Base-by-base conservation (phyloP, 2,888 invertebrate genomes). In the Apodemia mormo region DNA sequence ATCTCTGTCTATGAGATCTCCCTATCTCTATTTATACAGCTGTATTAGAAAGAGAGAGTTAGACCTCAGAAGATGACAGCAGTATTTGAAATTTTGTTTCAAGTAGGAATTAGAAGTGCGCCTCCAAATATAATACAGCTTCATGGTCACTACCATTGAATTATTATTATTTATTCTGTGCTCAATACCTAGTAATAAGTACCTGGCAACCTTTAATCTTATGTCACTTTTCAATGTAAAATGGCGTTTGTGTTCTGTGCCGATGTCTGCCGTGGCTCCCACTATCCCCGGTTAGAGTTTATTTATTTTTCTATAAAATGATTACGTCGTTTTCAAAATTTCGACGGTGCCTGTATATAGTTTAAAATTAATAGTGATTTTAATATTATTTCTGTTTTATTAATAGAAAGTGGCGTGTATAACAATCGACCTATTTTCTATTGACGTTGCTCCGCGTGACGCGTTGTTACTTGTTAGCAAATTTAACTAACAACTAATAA, bases 231-330 rank as follows among this genome's bases (percentile, higher is more conserved):
- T 61, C 67, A 68, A 74, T 77, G 77, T 85, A 91, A 92, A 88
- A 92, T 92, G 92, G 92, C 92, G 92, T 86, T 87, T 88, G 84
- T 89, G 84, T 90, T 90, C 86, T 89, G 81, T 85, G 92, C 93
- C 85, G 91, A 93, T 93, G 93, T 93, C 93, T 92, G 89, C 93
- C 91, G 88, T 93, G 90, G 93, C 93, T 87, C 91, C 92, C 85
- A 92, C 86, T 90, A 91, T 93, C 88, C 90, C 93, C 92, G 93
- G 93, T 93, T 86, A 75, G 92, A 69, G 79, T 76, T 75, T 74
- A 76, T 77, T 77, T 77, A 77, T 76, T 77, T 76, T 76, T 79
- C 73, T 75, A 75, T 74, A 73, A 72, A 72, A 71, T 70, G 74
- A 69, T 72, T 72, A 69, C 69, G 52, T 49, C 45, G n/a, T 14